Evolutionary conservation across 1,140 invertebrate species (phyloP).

Genomic region (Trichonephila clavipes): DNA sequence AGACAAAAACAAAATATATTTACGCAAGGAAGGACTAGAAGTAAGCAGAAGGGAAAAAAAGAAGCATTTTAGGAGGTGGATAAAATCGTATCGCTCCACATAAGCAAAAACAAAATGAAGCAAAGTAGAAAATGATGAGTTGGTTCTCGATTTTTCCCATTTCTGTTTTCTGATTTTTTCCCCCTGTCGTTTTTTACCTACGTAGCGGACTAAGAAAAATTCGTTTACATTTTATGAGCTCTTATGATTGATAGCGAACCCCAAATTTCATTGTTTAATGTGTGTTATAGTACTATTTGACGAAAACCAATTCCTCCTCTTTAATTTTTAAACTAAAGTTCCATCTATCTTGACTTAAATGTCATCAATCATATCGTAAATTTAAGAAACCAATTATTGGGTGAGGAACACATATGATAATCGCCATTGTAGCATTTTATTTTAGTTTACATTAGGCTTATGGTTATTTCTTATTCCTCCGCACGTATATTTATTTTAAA

Average conservation of each 20-base stretch:
- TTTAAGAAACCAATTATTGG: neutral
- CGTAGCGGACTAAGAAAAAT: neutral
- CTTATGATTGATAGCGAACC: conserved; percentile 32
- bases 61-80: conserved; percentile 46
- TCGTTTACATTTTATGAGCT: conserved; percentile 60
- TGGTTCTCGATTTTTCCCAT: conserved; percentile 31
- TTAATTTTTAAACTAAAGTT: neutral
- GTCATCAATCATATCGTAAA: neutral
- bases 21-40: conserved; percentile 16
- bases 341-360: neutral
- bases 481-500: too few species aligned
- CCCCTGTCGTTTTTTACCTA: neutral
- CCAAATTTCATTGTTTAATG: neutral
- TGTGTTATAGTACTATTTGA: conserved; percentile 5
- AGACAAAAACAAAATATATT: conserved; percentile 48
- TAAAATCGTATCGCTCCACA: conserved; percentile 60
- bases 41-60: conserved; percentile 15
- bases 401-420: neutral
- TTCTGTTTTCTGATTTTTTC: neutral
- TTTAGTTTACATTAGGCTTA: too few species aligned
- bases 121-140: conserved; percentile 62
- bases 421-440: too few species aligned
- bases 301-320: neutral
- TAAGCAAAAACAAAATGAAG: conserved; percentile 27
- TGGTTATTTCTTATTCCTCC: too few species aligned